Evolutionary conservation across 1,140 invertebrate species (phyloP).

Genomic region (Drosophila nigromelanica): DNA sequence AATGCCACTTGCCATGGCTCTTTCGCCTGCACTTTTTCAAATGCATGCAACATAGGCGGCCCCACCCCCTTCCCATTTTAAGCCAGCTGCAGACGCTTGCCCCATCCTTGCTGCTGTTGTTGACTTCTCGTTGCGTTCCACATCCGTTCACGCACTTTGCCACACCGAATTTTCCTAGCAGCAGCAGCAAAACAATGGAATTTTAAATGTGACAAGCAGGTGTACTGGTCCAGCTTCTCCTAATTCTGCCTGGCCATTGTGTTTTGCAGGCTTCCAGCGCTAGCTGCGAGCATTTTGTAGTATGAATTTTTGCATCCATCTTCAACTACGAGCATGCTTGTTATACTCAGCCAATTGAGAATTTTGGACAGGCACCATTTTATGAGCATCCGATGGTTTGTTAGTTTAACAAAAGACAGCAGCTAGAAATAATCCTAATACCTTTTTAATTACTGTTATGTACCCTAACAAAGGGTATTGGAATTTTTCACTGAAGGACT

Average conservation of each 20-base stretch:
- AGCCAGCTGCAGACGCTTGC: neutral
- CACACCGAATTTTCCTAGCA: constrained; percentile 36
- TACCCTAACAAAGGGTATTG: too few relatives aligned
- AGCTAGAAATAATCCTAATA: too few relatives aligned
- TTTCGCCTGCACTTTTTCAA: constrained; percentile 27
- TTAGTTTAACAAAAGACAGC: too few relatives aligned
- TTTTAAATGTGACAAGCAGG: constrained; percentile 75
- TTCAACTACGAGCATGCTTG: neutral
- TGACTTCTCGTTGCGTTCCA: constrained; percentile 36
- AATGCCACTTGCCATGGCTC: constrained; percentile 21
- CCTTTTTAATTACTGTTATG: too few relatives aligned
- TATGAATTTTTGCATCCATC: too few relatives aligned
- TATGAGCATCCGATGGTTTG: too few relatives aligned
- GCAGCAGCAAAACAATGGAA: constrained; percentile 63
- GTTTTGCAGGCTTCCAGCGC: neutral
- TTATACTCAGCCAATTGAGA: neutral
- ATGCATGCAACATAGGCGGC: constrained; percentile 61
- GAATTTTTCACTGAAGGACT: too few relatives aligned
- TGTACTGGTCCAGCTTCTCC: constrained; percentile 22
- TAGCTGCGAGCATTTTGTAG: neutral
- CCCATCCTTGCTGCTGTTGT: constrained; percentile 31
- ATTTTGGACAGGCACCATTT: too few relatives aligned
- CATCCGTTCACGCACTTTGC: constrained; percentile 42
- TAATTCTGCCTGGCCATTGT: constrained; percentile 3
- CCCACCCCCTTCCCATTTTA: neutral